Evolutionary conservation across 2,113 vertebrate species (phyloP).

Genomic region (Crotophaga sulcirostris): DNA sequence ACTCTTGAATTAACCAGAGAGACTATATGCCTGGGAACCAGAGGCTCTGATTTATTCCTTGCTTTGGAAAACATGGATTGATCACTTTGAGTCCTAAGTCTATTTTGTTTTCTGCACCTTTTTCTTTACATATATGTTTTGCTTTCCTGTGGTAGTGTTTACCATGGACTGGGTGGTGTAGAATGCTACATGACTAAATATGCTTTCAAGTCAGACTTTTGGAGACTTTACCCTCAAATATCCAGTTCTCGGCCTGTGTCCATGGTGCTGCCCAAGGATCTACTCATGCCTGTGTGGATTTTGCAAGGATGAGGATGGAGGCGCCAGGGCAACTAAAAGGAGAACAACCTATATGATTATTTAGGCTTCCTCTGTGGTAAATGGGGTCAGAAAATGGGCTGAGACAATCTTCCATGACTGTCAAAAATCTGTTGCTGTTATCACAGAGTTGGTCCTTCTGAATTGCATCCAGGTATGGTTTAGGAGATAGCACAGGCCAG

Average conservation of each 20-base stretch:
- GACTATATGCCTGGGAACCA: background rate
- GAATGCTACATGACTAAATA: background rate
- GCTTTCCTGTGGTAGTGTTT: background rate
- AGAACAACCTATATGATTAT: background rate
- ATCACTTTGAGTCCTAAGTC: background rate
- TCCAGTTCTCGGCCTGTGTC: background rate
- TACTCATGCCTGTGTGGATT: background rate
- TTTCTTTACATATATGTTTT: background rate
- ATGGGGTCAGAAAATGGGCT: background rate
- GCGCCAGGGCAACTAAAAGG: background rate
- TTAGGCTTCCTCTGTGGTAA: background rate
- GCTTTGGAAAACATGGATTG: background rate
- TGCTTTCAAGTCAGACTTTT: background rate
- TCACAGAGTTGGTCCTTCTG: background rate
- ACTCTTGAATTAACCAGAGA: background rate
- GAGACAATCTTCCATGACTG: background rate
- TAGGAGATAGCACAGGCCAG: background rate
- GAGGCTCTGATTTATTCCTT: background rate
- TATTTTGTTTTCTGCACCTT: background rate
- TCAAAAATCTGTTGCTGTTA: background rate
- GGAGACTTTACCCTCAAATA: background rate
- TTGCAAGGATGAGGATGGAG: background rate
- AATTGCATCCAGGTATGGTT: background rate
- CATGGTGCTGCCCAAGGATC: background rate
- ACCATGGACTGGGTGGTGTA: too few relatives aligned